Evolutionary conservation across 2,797 vertebrate species (phyloP).

Genomic region (Myotis vivesi): DNA sequence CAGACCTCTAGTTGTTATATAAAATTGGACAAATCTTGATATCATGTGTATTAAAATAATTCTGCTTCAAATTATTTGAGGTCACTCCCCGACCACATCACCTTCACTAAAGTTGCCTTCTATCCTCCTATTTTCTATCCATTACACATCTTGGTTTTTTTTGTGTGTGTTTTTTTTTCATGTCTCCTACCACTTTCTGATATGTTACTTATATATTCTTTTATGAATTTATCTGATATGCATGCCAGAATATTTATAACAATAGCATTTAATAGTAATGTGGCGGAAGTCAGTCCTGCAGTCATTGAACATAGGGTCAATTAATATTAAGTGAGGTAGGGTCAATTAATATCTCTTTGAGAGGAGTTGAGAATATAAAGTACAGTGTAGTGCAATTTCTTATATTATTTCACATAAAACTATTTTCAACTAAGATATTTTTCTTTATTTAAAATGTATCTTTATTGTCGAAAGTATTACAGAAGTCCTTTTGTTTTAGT

Average conservation of each 20-base stretch:
- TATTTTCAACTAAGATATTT: too few relatives aligned
- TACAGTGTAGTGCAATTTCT: too few relatives aligned
- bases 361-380: too few relatives aligned
- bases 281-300: too few relatives aligned
- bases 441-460: too few relatives aligned
- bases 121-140: background rate
- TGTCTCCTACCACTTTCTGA: background rate
- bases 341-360: too few relatives aligned
- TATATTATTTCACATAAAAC: too few relatives aligned
- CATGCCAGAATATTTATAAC: background rate
- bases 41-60: background rate
- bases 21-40: background rate
- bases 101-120: background rate
- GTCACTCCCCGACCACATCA: accelerated
- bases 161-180: too few relatives aligned
- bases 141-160: background rate
- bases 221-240: background rate
- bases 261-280: background rate
- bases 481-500: too few relatives aligned
- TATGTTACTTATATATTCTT: background rate
- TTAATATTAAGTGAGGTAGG: too few relatives aligned
- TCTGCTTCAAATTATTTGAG: background rate
- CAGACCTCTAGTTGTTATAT: background rate
- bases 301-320: too few relatives aligned
- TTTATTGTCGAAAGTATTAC: too few relatives aligned